phyloP scores from a whole-genome alignment of 1,140 invertebrate species.

The Anoplophora glabripennis region DNA sequence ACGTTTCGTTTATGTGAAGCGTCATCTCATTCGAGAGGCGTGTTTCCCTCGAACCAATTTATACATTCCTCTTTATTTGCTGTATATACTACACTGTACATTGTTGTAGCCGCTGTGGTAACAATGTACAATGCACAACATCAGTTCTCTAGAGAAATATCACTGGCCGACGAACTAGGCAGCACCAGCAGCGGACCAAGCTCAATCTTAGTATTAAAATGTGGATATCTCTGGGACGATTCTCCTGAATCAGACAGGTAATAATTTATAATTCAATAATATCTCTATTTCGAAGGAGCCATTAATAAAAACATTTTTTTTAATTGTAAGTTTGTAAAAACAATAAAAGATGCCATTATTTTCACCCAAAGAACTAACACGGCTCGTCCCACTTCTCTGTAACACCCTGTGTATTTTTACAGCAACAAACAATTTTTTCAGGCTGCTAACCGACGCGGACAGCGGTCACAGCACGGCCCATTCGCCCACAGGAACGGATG shows the following conservation, averaged over 20 bases:
- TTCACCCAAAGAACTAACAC: too few species aligned
- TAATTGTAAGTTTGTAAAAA: too few species aligned
- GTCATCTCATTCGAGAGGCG: too few species aligned
- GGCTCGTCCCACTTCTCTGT: too few species aligned
- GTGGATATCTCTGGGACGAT: constrained; percentile 71
- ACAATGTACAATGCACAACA: constrained; percentile 44
- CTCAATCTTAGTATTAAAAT: constrained; percentile 73
- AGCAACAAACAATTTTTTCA: constrained; percentile 4
- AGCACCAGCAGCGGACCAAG: constrained; percentile 49
- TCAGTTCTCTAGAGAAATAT: constrained; percentile 53
- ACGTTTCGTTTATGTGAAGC: too few species aligned
- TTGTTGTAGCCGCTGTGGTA: constrained; percentile 52
- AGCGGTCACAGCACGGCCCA: constrained; percentile 87
- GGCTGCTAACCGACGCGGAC: constrained; percentile 73
- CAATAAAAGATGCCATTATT: too few species aligned
- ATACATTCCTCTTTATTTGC: too few species aligned
- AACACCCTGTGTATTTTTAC: too few species aligned
- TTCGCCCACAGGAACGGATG: constrained; percentile 69
- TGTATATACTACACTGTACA: not conserved
- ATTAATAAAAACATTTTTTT: too few species aligned
- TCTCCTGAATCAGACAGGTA: constrained; percentile 76
- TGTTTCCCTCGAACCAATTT: too few species aligned
- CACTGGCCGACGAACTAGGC: constrained; percentile 69
- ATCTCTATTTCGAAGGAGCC: too few species aligned
- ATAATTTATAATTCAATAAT: not conserved